Conservation (phyloP, 2,888 invertebrate species). For the Drosophila austrosaltans region DNA sequence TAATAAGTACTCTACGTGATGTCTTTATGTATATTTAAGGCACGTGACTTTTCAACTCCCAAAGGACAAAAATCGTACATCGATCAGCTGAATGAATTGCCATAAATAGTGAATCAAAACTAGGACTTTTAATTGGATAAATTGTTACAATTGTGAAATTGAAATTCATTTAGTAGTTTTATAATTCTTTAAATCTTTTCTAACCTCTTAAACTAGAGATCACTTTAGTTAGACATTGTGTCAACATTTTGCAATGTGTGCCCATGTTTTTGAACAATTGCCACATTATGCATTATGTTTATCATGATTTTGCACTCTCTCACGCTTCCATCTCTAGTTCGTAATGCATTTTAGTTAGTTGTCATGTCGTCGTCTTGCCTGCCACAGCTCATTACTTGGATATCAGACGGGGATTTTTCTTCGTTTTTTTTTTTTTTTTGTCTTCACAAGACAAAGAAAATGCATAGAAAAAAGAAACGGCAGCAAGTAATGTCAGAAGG, state of each 20-base stretch:
- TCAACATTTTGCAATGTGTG: neutral
- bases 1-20: neutral
- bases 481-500: constrained; percentile 64
- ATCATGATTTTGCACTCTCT: constrained; percentile 3
- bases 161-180: neutral
- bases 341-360: constrained; percentile 17
- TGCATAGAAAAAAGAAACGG: constrained; percentile 39
- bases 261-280: neutral
- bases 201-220: neutral
- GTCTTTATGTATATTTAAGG: too few relatives aligned
- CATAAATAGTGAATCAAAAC: too few relatives aligned
- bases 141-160: too few relatives aligned
- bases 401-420: constrained; percentile 51
- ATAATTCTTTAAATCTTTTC: neutral
- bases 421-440: constrained; percentile 28
- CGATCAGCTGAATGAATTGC: too few relatives aligned
- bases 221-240: neutral
- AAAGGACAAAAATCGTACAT: too few relatives aligned
- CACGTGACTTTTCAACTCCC: too few relatives aligned
- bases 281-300: neutral
- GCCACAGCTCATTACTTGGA: constrained; percentile 60
- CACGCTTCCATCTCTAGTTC: constrained; percentile 8
- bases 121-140: too few relatives aligned
- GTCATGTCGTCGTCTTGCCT: constrained; percentile 16
- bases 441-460: constrained; percentile 46